Conservation (phyloP, 2,113 vertebrate genomes). For the Cathartes aura region DNA sequence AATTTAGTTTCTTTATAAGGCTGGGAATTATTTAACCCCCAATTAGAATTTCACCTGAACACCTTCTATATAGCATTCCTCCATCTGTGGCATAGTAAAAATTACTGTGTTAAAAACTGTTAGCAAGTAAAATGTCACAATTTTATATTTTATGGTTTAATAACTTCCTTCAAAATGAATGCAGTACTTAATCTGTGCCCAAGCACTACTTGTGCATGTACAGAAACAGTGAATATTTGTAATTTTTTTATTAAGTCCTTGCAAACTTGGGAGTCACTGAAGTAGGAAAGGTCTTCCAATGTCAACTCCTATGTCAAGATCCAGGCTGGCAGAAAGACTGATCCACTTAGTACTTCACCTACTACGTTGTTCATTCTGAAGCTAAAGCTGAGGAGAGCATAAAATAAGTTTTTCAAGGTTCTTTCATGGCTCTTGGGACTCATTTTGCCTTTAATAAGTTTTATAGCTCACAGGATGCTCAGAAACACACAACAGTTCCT, state of each 20-base stretch:
- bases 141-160: neutral
- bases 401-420: neutral
- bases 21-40: slow-evolving; percentile 14
- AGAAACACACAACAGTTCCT: neutral
- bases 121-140: neutral
- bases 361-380: neutral
- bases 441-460: neutral
- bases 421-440: neutral
- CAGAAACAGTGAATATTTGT: neutral
- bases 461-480: neutral
- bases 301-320: neutral
- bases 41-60: neutral
- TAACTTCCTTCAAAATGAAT: neutral
- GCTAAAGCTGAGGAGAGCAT: neutral
- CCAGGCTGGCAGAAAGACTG: neutral
- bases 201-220: neutral
- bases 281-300: neutral
- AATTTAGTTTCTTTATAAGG: neutral
- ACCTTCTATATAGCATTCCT: neutral
- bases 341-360: neutral
- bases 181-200: neutral
- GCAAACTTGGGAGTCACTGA: neutral
- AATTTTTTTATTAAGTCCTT: neutral
- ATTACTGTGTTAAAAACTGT: neutral
- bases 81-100: neutral